A percentile compares a stretch with the other conserved stretches of the same genome.
phyloP scores from a whole-genome alignment of 2,888 invertebrate genomes.

The Erynnis tages region DNA sequence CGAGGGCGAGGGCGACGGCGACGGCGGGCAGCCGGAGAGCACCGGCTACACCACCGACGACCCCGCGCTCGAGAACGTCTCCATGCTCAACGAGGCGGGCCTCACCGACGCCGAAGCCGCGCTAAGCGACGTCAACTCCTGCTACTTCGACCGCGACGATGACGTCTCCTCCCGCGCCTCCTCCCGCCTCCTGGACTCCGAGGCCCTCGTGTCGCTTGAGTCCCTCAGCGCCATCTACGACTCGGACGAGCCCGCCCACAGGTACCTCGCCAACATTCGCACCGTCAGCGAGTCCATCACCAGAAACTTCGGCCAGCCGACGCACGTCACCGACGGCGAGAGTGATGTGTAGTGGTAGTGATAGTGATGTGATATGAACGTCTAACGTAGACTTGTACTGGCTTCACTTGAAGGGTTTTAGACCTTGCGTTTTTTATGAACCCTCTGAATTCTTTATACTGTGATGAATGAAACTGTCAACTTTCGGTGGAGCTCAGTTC shows the following conservation, averaged over 20 bases:
- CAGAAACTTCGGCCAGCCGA: slow-evolving; percentile 87
- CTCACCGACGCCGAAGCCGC: slow-evolving; percentile 94
- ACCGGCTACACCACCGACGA: slow-evolving; percentile 94
- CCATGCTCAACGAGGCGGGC: slow-evolving; percentile 92
- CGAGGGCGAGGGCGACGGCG: slow-evolving; percentile 73
- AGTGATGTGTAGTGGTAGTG: slow-evolving; percentile 82
- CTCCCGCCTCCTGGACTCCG: slow-evolving; percentile 89
- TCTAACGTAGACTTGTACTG: neutral
- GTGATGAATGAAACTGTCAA: slow-evolving; percentile 7
- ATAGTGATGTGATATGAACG: slow-evolving; percentile 27
- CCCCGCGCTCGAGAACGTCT: slow-evolving; percentile 91
- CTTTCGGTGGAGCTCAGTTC: neutral
- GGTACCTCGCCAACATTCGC: slow-evolving; percentile 87
- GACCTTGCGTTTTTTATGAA: slow-evolving; percentile 1
- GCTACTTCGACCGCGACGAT: slow-evolving; percentile 87
- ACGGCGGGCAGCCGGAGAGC: slow-evolving; percentile 82
- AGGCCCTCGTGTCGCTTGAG: slow-evolving; percentile 88
- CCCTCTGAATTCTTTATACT: slow-evolving; percentile 4
- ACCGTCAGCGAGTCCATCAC: slow-evolving; percentile 89
- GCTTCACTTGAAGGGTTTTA: neutral
- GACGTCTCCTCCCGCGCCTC: slow-evolving; percentile 93
- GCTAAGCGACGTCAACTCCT: slow-evolving; percentile 92
- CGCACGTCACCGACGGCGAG: slow-evolving; percentile 84
- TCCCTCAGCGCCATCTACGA: slow-evolving; percentile 92
- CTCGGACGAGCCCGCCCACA: slow-evolving; percentile 83